Conservation (phyloP, 2,113 vertebrate genomes). For the Rostratula benghalensis region DNA sequence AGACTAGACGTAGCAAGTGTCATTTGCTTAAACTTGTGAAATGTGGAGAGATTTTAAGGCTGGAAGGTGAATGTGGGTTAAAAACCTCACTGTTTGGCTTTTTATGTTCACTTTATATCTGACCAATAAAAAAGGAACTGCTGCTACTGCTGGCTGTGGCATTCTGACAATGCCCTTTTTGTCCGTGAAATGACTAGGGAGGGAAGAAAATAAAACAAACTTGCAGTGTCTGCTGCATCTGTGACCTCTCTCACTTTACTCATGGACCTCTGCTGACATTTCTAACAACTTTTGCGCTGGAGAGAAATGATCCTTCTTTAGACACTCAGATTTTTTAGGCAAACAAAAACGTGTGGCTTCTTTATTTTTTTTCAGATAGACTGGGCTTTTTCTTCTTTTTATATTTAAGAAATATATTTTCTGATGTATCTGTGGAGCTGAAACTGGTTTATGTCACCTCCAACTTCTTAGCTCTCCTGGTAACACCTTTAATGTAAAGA, state of each 20-base stretch:
- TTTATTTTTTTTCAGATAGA: not conserved
- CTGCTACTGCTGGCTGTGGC: not conserved
- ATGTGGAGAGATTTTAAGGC: not conserved
- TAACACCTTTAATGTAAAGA: not conserved
- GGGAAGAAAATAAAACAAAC: not conserved
- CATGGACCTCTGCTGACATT: not conserved
- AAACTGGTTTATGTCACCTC: not conserved
- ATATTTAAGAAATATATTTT: not conserved
- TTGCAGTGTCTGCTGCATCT: not conserved
- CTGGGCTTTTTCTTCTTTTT: not conserved
- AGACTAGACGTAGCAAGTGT: not conserved
- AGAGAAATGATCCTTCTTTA: not conserved
- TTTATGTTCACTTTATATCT: not conserved
- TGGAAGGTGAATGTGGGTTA: not conserved
- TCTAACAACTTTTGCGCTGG: not conserved
- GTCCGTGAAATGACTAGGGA: not conserved
- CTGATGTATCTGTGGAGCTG: not conserved
- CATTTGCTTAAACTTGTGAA: not conserved
- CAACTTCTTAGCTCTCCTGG: not conserved
- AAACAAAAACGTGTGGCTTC: not conserved
- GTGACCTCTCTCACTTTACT: not conserved
- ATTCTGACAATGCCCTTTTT: not conserved
- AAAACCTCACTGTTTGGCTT: not conserved
- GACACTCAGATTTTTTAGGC: not conserved
- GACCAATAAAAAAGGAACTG: not conserved